phyloP scores from a whole-genome alignment of 1,140 invertebrate genomes.

The Saccostrea echinata region DNA sequence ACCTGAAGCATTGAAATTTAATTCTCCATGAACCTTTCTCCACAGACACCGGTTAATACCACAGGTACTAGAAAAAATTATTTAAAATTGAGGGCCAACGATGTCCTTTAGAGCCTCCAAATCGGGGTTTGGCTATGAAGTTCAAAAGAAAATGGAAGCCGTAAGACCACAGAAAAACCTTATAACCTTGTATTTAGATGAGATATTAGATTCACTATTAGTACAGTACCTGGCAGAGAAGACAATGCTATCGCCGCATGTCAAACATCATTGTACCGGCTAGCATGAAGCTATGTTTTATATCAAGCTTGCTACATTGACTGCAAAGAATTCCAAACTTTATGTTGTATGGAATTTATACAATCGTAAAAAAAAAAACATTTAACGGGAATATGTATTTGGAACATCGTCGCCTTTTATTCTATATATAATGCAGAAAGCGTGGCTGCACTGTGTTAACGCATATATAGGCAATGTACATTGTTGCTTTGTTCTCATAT shows the following conservation, averaged over 20 bases:
- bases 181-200: slow-evolving; percentile 28
- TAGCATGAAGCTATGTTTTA: not conserved
- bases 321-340: not conserved
- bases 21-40: slow-evolving; percentile 14
- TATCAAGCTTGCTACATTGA: not conserved
- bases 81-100: slow-evolving; percentile 52
- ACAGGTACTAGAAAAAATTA: slow-evolving; percentile 35
- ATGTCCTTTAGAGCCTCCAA: slow-evolving; percentile 65
- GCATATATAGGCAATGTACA: not conserved
- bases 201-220: slow-evolving; percentile 16
- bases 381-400: not conserved
- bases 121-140: slow-evolving; percentile 66
- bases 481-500: not conserved
- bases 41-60: slow-evolving; percentile 10
- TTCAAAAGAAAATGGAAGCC: slow-evolving; percentile 67
- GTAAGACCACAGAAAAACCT: slow-evolving; percentile 52
- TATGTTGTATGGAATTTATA: not conserved
- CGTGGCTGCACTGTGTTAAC: not conserved
- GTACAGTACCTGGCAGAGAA: slow-evolving; percentile 9
- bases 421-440: not conserved
- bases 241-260: slow-evolving; percentile 33
- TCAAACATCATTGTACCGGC: not conserved
- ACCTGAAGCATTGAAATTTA: slow-evolving; percentile 18
- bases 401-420: not conserved
- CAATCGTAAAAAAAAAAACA: not conserved